A percentile compares a stretch with the other conserved stretches of the same genome.
These are phyloP conservation scores for Phyllopteryx taeniolatus DNA, from an alignment of 2,113 vertebrate genomes.

Conservation along the genomic window DNA sequence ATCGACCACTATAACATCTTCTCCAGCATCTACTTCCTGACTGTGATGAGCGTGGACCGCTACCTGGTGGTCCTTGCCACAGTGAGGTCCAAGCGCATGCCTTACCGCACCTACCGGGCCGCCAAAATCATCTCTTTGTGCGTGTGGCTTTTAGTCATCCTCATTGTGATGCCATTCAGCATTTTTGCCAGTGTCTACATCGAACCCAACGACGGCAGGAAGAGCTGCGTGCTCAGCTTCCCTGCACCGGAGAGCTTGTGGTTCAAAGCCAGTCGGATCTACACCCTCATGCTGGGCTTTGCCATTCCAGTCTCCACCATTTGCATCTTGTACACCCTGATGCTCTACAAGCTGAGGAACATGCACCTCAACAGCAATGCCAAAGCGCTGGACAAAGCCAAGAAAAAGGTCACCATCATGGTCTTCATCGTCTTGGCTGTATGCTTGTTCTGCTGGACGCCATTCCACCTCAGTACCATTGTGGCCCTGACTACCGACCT, in stretches of 20 bases:
- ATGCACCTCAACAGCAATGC: constrained; percentile 83
- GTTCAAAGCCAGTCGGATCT: constrained; percentile 87
- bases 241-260: constrained; percentile 82
- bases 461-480: constrained; percentile 87
- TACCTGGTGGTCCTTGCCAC: constrained; percentile 85
- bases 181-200: constrained; percentile 80
- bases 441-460: constrained; percentile 89
- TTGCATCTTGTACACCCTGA: constrained; percentile 83
- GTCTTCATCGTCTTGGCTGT: constrained; percentile 86
- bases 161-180: constrained; percentile 83
- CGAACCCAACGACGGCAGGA: constrained; percentile 69
- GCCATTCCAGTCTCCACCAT: constrained; percentile 84
- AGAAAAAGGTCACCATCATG: constrained; percentile 86
- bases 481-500: constrained; percentile 86
- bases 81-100: constrained; percentile 78
- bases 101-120: constrained; percentile 78
- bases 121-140: constrained; percentile 83
- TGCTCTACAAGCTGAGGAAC: constrained; percentile 82
- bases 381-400: constrained; percentile 87
- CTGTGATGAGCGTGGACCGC: constrained; percentile 85
- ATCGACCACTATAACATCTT: constrained; percentile 90
- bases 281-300: constrained; percentile 84
- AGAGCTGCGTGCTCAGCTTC: constrained; percentile 86
- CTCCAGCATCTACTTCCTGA: constrained; percentile 90
- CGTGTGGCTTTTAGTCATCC: constrained; percentile 82